Evolutionary conservation across 2,797 vertebrate genomes (phyloP).

Genomic region (Neopelma chrysocephalum): DNA sequence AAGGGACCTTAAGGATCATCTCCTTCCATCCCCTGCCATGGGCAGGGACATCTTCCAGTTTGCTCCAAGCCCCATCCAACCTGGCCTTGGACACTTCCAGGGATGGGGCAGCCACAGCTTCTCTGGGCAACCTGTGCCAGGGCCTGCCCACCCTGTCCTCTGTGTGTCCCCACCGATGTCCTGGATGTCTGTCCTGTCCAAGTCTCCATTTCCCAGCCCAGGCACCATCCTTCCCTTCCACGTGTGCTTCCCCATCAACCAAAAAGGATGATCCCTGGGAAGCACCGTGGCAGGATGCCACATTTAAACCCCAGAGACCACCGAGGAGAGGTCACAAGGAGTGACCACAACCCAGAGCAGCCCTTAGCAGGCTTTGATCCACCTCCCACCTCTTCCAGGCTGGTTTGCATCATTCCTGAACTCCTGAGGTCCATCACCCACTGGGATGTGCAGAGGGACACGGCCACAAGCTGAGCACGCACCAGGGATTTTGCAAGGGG

Average conservation of each 20-base stretch:
- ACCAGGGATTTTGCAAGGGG: rapidly evolving
- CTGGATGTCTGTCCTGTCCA: neutral
- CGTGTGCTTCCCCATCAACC: neutral
- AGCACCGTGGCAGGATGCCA: rapidly evolving
- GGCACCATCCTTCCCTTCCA: neutral
- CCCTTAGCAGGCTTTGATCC: neutral
- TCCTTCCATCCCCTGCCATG: neutral
- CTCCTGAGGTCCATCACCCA: neutral
- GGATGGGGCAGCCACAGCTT: neutral
- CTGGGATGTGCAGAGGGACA: rapidly evolving
- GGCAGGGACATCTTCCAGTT: neutral
- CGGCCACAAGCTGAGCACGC: rapidly evolving
- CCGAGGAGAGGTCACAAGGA: rapidly evolving
- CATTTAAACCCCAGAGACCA: rapidly evolving
- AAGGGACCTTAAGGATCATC: neutral
- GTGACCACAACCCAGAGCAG: neutral
- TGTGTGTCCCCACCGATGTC: rapidly evolving
- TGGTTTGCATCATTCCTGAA: neutral
- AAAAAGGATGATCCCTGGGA: rapidly evolving
- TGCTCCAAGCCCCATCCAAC: rapidly evolving
- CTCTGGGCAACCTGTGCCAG: neutral
- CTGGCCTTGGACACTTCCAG: rapidly evolving
- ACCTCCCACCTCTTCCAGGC: neutral
- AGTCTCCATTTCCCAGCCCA: neutral
- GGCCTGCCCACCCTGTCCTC: neutral